Evolutionary conservation across 2,113 vertebrate species (phyloP), one percentile per base, ranked within the genome.

Genomic region (Miniopterus natalensis): DNA sequence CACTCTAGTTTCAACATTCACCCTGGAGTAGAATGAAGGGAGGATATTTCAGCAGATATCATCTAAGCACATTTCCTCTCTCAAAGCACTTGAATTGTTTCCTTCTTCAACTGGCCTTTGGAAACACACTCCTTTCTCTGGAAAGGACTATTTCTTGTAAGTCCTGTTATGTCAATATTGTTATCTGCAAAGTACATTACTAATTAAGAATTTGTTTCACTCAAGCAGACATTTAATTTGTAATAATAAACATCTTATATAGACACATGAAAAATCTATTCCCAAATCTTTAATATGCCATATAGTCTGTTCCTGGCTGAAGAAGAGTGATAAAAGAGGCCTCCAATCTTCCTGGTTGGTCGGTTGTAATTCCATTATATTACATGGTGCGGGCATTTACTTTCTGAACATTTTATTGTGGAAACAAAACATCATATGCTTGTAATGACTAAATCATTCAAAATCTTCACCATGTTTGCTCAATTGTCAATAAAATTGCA

Each of bases 201-300:
- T 92, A 92, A 92, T 55, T 84, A 92, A 66, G 14, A 23, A 31
- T 73, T 65, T 66, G n/a, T 90, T 93, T 87, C 25, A 45, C 78
- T 86, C 51, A 47, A 83, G 40, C 2, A 49, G 31, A 47, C 11
- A 63, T 78, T 73, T 78, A 71, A 71, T 15, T 71, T 91, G 17
- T 49, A 23, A 13, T 79, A 45, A 5, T 12, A 86, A 51, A 49
- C 9, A 78, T 94, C 15, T 71, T 47, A 53, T 15, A 31, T 49
- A 84, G 88, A 47, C 51, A 85, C 3, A 8, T 25, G 31, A 53
- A 6, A 87, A 77, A 74, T 0, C 31, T 10, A 9, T 78, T 73
- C n/a, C 42, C 68, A n/a, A 88, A 51, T 65, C 23, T 31, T 42
- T 73, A 45, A 18, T 11, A 53, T 0, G 1, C 31, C 45, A 66